Conservation (phyloP, 1,140 invertebrate genomes). For the Drosophila eugracilis region DNA sequence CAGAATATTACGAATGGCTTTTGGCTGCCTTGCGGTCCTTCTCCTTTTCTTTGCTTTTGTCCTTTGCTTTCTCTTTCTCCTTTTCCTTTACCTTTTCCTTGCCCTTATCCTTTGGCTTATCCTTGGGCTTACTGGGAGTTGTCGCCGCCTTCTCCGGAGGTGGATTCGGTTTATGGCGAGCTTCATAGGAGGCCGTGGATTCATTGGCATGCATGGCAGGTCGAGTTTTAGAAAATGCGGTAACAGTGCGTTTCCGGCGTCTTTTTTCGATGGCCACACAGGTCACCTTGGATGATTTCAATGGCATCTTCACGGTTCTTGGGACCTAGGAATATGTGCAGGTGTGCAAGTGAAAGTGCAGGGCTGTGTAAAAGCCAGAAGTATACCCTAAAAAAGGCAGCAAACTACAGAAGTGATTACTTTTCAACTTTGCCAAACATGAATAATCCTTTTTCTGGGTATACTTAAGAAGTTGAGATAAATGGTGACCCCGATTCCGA, state of each 20-base stretch:
- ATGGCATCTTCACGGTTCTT: not conserved
- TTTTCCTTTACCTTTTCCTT: not conserved
- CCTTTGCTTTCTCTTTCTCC: not conserved
- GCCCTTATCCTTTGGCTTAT: not conserved
- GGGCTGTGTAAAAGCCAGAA: not conserved
- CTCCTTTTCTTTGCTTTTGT: not conserved
- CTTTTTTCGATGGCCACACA: not conserved
- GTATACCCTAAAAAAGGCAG: not conserved
- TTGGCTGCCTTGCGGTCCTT: conserved; percentile 1
- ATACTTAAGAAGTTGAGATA: not conserved
- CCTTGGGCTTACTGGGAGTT: not conserved
- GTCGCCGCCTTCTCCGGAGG: not conserved
- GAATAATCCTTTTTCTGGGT: not conserved
- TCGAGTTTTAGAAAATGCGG: not conserved
- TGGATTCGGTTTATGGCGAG: not conserved
- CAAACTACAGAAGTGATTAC: too few relatives aligned
- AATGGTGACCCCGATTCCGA: not conserved
- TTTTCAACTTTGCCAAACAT: too few relatives aligned
- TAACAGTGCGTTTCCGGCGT: not conserved
- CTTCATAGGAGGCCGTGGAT: not conserved
- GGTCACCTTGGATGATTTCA: not conserved
- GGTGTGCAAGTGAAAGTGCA: not conserved
- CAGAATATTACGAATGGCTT: not conserved
- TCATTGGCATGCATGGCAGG: not conserved
- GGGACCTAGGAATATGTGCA: not conserved